Base-by-base conservation (phyloP, 2,113 vertebrate species). In the Agelaius tricolor region DNA sequence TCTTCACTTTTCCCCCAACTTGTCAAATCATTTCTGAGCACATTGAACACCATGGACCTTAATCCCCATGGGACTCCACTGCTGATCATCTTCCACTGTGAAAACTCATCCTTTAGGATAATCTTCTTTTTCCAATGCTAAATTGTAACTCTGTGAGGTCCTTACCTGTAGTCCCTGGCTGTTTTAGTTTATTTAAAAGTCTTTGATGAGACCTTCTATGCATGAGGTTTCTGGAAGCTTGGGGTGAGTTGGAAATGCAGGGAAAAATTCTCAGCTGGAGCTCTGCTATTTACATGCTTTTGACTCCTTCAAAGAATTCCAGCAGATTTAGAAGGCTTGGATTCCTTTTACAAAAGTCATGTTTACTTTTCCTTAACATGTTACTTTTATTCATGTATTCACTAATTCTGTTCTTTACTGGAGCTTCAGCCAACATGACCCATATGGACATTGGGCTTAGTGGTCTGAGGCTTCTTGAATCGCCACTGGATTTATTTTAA, bases 231-330 rank as follows among this genome's bases (percentile, higher is more conserved):
- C 73, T 95, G 83, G 86, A 93, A 95, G 88, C 83, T 84, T 93
- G 94, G 68, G 27, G 68, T 76, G 86, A 96, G 43, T 27, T 89
- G 65, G 91, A 93, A 92, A 87, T 47, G 49, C 47, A 75, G 87
- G 76, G 39, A 63, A 71, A 81, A 93, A 78, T 87, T 95, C 94
- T 93, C 92, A 93, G 88, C 90, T 93, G 82, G 78, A 84, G 86
- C 62, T 77, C 86, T 94, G 89, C 71, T 95, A 71, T 73, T 95
- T 85, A 61, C 68, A 55, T 86, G 73, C 65, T 94, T 92, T 90
- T 89, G 86, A 77, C 52, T 80, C 67, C 79, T 92, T 95, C 90
- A 92, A 37, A 96, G 92, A 85, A 95, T 93, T 95, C 88, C 94
- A 89, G 79, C 65, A 84, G 89, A 63, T 96, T 89, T 74, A 74